Evolutionary conservation across 2,888 invertebrate species (phyloP), one percentile per base, ranked within the genome.

Genomic region (Drosophila sordidula): DNA sequence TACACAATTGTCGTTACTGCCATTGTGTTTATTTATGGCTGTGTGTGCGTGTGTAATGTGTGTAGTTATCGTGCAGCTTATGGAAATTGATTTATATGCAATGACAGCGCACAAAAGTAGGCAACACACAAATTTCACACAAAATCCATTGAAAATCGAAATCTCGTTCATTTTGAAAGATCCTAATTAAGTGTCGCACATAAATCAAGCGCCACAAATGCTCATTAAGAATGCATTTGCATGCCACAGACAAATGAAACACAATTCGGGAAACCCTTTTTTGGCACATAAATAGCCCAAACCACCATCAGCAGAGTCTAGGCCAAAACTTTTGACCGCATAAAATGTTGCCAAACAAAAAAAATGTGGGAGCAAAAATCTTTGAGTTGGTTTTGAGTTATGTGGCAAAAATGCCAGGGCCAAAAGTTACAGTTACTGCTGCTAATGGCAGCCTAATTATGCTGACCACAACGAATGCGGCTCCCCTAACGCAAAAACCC

Each of bases 381-480:
- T 65, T 69, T 49, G 34, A 74, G 67, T 50, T 69, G 61, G 49
- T 58, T 73, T 74, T 75, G 66, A 76, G 65, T 76, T 73, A 76
- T 72, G 70, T 44, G 14, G 44, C 51, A 46, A 42, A 58, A 62
- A 63, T 69, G 63, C 41, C 41, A 42, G 42, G 45, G 25, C 50
- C 39, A 57, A 61, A 62, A 78, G 70, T 70, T 75, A 58, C 46
- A 55, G 61, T 64, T 55, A 45, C 75, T 55, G 47, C 75, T 78
- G 82, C 82, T 86, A 83, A 83, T 83, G 83, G 83, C 83, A 80
- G 78, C 83, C 83, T 83, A 83, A 83, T 83, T 83, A 86, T 78
- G 78, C 80, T 83, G 70, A 73, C 81, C 80, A 73, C 78, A 75
- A 67, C 47, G 44, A 64, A 36, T 45, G 44, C 36, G 52, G 42